Base-by-base conservation (phyloP, 2,888 invertebrate species). In the Plagodis dolabraria region DNA sequence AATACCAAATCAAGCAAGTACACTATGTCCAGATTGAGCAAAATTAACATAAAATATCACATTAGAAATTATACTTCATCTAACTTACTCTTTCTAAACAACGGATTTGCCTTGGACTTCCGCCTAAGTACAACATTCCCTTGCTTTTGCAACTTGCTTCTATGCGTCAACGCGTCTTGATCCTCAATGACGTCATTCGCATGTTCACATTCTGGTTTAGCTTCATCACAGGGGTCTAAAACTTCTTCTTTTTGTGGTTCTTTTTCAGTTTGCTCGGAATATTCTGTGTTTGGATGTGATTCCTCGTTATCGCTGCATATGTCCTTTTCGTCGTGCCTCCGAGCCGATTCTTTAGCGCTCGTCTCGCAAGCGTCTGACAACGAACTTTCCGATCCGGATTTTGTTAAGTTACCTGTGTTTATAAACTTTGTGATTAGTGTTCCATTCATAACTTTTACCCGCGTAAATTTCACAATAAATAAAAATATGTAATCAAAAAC, bases 371-470 rank as follows among this genome's bases (percentile, higher is more conserved):
- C 95, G 76, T 97, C 97, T 0, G 97, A 97, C 53, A 97, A 92
- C 65, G 97, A 97, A 76, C 97, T 97, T 76, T 97, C 98, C 0
- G 97, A 97, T n/a, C 96, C 97, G 33, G 97, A 97, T 88, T 97
- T 97, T 52, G 94, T 94, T 52, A 97, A 81, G 53, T 79, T 81
- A 5, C 85, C 88, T 86, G 66, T 46, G 11, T 47, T 47, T 12
- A 38, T 10, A 42, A 38, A 36, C 4, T 36, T 47, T 22, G 9
- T 49, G 7, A 40, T 12, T 49, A 12, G 0, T 36, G 22, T 22
- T 22, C 4, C 22, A 22, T 22, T 22, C 22, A 22, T 22, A 22
- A 22, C 1, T 22, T 22, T 22, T 22, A 22, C 22, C 22, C 4
- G 22, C 22, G 22, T 22, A 22, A 22, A 22, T 22, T 22, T 22